Base-by-base conservation (phyloP, 2,888 invertebrate species). In the Cryptops parisi region DNA sequence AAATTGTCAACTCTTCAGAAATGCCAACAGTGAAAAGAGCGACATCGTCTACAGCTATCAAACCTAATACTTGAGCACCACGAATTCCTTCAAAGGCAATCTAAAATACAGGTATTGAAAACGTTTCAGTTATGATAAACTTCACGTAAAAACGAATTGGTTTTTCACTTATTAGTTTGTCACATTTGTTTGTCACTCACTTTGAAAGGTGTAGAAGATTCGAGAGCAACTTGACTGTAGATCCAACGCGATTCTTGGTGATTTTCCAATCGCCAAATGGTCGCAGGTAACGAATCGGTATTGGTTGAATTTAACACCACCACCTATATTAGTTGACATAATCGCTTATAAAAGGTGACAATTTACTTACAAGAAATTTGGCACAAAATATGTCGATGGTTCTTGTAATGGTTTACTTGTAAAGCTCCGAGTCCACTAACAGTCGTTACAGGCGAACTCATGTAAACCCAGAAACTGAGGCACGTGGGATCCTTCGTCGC, bases 231-330 rank as follows among this genome's bases (percentile, higher is more conserved):
- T 57, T 75, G 75, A 2, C 69, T 75, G 56, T 72, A 73, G 58
- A 68, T 69, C 76, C 76, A 76, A 22, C 71, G 70, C 0, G 75
- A 75, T 1, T 74, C 74, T 64, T 76, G 75, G 58, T 75, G 74
- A 58, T 76, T 76, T 59, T 74, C 75, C 15, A 76, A 60, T 51
- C 74, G 66, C 76, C 76, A 76, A 21, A 76, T 65, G 12, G 27
- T 21, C n/a, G 50, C 41, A 40, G 50, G 50, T 3, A n/a, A 23
- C 40, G 48, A 26, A 26, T 33, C 33, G 17, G 17, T 33, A 12
- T 27, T 23, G 22, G 48, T 23, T 2, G 56, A 45, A 23, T 54
- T 54, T 12, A 56, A 25, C 23, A 56, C 40, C 22, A 54, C 21
- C 27, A 48, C 47, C 47, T 47, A 25, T 9, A 26, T 3, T 47